These are phyloP conservation scores for Actenoides hombroni DNA, from an alignment of 2,113 vertebrate genomes.

Conservation along the genomic window DNA sequence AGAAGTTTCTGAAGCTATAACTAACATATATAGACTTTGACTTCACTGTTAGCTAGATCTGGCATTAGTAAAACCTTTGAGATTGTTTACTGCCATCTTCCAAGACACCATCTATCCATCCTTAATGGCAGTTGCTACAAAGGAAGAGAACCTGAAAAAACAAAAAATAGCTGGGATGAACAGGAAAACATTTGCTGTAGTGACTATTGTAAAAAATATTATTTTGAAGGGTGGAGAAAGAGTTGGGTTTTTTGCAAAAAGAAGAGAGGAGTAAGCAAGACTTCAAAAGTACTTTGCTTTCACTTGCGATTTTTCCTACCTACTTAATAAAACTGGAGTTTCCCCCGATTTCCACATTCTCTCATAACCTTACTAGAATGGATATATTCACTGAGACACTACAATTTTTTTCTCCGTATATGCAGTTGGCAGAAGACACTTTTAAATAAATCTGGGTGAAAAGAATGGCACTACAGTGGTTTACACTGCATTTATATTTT, in stretches of 20 bases:
- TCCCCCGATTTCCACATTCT: background rate
- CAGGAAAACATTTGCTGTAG: background rate
- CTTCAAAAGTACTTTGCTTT: background rate
- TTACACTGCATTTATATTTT: background rate
- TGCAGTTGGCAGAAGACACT: background rate
- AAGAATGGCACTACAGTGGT: background rate
- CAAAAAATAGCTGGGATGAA: background rate
- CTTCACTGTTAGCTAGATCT: background rate
- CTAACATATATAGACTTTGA: background rate
- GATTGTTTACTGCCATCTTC: background rate
- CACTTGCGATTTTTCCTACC: background rate
- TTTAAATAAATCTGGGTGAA: conserved; percentile 24
- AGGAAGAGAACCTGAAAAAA: background rate
- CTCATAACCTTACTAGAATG: background rate
- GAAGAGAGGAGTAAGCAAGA: background rate
- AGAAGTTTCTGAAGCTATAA: background rate
- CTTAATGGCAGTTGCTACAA: background rate
- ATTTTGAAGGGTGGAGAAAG: background rate
- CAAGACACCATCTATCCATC: background rate
- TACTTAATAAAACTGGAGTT: background rate
- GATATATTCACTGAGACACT: background rate
- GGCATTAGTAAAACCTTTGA: background rate
- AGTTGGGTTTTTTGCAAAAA: background rate
- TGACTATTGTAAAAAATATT: background rate
- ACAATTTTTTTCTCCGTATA: background rate